phyloP scores from a whole-genome alignment of 2,797 vertebrate species.

The Eleutherodactylus coqui region DNA sequence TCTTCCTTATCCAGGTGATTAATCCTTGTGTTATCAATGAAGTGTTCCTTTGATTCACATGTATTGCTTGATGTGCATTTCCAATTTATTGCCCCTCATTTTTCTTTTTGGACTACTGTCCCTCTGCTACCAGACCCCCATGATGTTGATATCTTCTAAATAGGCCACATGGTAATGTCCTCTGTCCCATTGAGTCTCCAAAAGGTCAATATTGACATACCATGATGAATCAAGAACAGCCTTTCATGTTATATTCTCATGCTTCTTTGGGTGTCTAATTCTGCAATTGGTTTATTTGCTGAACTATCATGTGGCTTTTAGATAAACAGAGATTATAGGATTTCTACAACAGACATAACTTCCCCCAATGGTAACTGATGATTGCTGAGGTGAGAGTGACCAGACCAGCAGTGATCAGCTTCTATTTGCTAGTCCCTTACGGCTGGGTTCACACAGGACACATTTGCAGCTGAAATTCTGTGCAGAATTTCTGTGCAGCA shows the following conservation, averaged over 20 bases:
- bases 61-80: no score
- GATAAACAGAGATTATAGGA: not conserved
- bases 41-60: no score
- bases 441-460: no score
- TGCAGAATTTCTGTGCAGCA: no score
- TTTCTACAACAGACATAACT: not conserved
- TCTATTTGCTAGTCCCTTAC: no score
- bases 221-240: not conserved
- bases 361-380: no score
- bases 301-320: not conserved
- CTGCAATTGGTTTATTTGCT: conserved; percentile 1
- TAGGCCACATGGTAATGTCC: not conserved
- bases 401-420: no score
- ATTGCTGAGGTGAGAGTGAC: no score
- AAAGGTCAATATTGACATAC: not conserved
- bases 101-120: not conserved
- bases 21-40: no score
- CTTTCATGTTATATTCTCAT: conserved; percentile 14
- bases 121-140: not conserved
- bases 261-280: not conserved
- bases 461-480: no score
- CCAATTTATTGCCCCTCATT: no score
- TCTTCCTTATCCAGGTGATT: no score
- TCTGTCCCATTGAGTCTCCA: not conserved
- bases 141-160: not conserved